phyloP scores from a whole-genome alignment of 2,888 invertebrate genomes.

The Megastigmus dorsalis region DNA sequence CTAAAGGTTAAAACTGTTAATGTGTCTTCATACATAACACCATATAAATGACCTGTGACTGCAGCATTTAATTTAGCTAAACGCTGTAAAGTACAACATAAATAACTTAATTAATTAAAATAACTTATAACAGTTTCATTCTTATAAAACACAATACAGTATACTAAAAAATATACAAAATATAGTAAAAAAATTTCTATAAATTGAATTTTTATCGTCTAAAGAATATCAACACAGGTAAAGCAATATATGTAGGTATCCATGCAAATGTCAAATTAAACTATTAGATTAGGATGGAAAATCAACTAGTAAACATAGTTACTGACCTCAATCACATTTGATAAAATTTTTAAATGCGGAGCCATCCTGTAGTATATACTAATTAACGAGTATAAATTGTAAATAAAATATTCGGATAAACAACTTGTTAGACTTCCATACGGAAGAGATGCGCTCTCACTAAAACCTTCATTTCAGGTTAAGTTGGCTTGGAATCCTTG shows the following conservation, averaged over 20 bases:
- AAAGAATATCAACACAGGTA: too few relatives aligned
- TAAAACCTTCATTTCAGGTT: slow-evolving; percentile 32
- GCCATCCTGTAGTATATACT: slow-evolving; percentile 75
- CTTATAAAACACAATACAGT: too few relatives aligned
- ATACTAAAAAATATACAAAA: too few relatives aligned
- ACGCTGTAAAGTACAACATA: slow-evolving; percentile 77
- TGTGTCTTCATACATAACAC: slow-evolving; percentile 84
- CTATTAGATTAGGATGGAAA: too few relatives aligned
- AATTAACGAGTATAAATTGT: slow-evolving; percentile 7
- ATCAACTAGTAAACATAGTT: neutral
- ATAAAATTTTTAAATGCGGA: slow-evolving; percentile 84
- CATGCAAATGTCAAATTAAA: too few relatives aligned
- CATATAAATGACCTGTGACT: slow-evolving; percentile 84
- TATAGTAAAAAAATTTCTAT: too few relatives aligned
- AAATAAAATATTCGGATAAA: slow-evolving; percentile 7
- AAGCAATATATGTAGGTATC: too few relatives aligned
- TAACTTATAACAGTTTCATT: neutral
- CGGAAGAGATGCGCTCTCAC: neutral
- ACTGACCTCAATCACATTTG: slow-evolving; percentile 81
- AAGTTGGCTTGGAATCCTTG: too few relatives aligned
- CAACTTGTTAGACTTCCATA: slow-evolving; percentile 32
- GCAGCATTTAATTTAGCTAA: slow-evolving; percentile 79
- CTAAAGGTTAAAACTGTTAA: slow-evolving; percentile 82
- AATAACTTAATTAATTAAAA: neutral
- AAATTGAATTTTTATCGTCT: too few relatives aligned